Conservation (phyloP, 2,888 invertebrate species). For the Lycocerus yunnanus region DNA sequence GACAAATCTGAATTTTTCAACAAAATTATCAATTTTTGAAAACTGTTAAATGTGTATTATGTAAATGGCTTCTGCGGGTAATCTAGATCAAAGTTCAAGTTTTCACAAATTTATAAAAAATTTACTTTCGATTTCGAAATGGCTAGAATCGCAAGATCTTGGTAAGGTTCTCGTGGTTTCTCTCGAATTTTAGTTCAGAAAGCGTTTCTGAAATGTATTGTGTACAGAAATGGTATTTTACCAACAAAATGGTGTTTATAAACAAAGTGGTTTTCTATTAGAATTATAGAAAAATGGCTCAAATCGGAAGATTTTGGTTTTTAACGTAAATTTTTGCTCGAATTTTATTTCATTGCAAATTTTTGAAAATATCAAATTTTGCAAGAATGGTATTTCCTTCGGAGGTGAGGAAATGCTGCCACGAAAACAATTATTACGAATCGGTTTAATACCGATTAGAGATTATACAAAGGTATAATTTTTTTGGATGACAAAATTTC, state of each 20-base stretch:
- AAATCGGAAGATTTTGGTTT: neutral
- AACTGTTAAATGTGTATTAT: neutral
- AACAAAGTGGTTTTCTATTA: neutral
- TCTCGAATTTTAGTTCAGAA: neutral
- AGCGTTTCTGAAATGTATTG: neutral
- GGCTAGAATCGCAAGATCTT: too few relatives aligned
- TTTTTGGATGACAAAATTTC: neutral
- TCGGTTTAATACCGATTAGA: neutral
- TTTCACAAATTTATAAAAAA: neutral
- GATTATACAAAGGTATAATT: neutral
- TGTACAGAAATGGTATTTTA: slow-evolving; percentile 1
- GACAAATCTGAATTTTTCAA: too few relatives aligned
- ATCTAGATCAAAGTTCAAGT: neutral
- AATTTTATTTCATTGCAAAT: neutral
- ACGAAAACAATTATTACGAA: neutral
- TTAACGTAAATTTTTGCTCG: neutral
- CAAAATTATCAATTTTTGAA: too few relatives aligned
- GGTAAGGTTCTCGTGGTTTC: too few relatives aligned
- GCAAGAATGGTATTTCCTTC: neutral
- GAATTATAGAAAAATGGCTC: neutral
- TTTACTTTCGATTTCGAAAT: too few relatives aligned
- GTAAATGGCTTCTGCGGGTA: neutral
- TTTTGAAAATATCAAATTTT: neutral
- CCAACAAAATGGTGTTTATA: neutral
- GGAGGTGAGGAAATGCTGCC: neutral